Base-by-base conservation (phyloP, 2,113 vertebrate species). In the Labeo catla region DNA sequence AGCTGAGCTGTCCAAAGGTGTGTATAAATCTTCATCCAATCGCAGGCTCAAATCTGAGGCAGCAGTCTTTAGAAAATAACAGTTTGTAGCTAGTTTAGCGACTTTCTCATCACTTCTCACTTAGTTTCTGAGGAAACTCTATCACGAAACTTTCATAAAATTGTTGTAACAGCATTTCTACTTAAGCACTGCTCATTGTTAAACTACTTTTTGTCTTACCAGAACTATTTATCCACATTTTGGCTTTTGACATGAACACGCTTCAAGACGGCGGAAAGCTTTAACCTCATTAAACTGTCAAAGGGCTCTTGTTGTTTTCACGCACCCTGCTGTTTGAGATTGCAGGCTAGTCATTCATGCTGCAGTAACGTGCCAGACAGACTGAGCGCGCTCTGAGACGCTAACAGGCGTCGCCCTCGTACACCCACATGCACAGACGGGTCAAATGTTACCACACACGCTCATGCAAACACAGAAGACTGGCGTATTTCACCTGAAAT, bases 291-390 rank as follows among this genome's bases (percentile, higher is more conserved):
- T 83, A 83, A 57, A 72, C 19, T 73, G 66, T 83, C 34, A 72
- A 73, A 84, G 11, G 16, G 52, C 5, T 15, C 4, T 6, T 19
- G 68, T 57, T 57, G 66, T 45, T 84, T 28, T 74, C 76, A 28
- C 2, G 5, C 39, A 68, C 59, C 63, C 66, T 23, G 63, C 59
- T 85, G 84, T 77, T 78, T 54, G 16, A 50, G 21, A 78, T 79
- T 68, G 59, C 59, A 78, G 84, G 49, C 84, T 52, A 68, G 28
- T 19, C 63, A 57, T 79, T 68, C 76, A 79, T n/a, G 76, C 49
- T 77, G 76, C 84, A 85, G 76, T 70, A 79, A 85, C 4, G 16
- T 84, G 83, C 73, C 28, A 84, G 73, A 79, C 47, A 85, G 23
- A 79, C 63, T 13, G 57, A n/a, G 49, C 54, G 34, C 34, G 7